Conservation (phyloP, 2,797 vertebrate genomes). For the Alauda arvensis region DNA sequence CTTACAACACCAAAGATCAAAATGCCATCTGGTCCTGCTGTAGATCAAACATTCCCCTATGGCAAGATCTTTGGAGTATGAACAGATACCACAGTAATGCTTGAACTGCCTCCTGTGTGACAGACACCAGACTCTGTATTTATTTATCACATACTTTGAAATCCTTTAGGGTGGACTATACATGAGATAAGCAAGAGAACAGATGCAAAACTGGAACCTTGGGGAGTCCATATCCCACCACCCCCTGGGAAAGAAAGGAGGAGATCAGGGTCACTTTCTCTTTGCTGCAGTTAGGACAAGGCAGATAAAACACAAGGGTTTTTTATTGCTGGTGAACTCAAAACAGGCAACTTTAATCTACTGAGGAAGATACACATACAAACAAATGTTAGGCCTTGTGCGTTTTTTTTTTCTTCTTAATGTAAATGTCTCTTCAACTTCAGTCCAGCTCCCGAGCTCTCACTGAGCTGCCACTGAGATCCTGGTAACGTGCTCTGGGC, state of each 20-base stretch:
- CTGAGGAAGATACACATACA: slow-evolving; percentile 61
- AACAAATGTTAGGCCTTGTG: slow-evolving; percentile 62
- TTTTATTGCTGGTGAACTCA: slow-evolving; percentile 73
- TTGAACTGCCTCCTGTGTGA: background rate
- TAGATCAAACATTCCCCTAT: background rate
- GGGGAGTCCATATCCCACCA: background rate
- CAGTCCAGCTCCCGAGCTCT: slow-evolving; percentile 21
- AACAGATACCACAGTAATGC: background rate
- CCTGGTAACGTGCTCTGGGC: background rate
- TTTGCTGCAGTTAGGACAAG: slow-evolving; percentile 31
- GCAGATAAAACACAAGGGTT: slow-evolving; percentile 55
- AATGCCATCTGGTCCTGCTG: background rate
- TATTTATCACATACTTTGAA: background rate
- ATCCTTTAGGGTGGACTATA: background rate
- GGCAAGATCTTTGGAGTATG: background rate
- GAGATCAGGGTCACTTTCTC: background rate
- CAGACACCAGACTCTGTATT: background rate
- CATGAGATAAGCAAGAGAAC: background rate
- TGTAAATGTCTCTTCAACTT: slow-evolving; percentile 36
- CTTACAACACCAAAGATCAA: background rate
- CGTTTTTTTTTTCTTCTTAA: slow-evolving; percentile 35
- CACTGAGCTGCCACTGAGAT: slow-evolving; percentile 24
- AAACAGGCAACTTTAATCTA: slow-evolving; percentile 72
- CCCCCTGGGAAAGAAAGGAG: background rate
- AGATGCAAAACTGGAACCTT: background rate